Evolutionary conservation across 2,113 vertebrate genomes (phyloP).

Genomic region (Steatornis caripensis): DNA sequence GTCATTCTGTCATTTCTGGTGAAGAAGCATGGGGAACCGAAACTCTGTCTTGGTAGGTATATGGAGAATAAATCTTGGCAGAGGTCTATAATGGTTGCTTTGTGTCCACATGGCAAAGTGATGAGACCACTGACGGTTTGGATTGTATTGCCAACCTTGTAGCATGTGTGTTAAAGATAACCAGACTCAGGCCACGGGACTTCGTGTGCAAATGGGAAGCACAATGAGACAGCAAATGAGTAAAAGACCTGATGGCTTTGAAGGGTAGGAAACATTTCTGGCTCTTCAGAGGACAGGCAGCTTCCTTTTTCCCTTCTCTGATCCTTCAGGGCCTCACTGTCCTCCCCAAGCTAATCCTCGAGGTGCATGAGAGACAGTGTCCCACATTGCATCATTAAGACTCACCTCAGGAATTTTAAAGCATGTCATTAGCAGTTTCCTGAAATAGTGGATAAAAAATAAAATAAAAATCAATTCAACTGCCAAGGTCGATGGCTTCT

Average conservation of each 20-base stretch:
- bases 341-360: background rate
- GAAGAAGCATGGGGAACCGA: background rate
- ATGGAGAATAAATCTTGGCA: background rate
- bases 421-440: background rate
- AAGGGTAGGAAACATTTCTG: background rate
- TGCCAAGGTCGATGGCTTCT: background rate
- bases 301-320: background rate
- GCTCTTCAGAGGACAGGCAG: background rate
- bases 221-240: background rate
- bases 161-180: background rate
- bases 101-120: background rate
- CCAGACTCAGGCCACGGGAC: background rate
- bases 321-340: background rate
- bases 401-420: background rate
- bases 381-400: background rate
- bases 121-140: background rate
- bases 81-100: background rate
- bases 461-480: background rate
- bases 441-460: slow-evolving; percentile 1
- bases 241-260: background rate
- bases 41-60: background rate
- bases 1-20: background rate
- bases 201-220: background rate
- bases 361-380: background rate
- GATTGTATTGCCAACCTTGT: background rate